Evolutionary conservation across 2,113 vertebrate genomes (phyloP), one percentile per base, ranked within the genome.

Genomic region (Podiceps cristatus): DNA sequence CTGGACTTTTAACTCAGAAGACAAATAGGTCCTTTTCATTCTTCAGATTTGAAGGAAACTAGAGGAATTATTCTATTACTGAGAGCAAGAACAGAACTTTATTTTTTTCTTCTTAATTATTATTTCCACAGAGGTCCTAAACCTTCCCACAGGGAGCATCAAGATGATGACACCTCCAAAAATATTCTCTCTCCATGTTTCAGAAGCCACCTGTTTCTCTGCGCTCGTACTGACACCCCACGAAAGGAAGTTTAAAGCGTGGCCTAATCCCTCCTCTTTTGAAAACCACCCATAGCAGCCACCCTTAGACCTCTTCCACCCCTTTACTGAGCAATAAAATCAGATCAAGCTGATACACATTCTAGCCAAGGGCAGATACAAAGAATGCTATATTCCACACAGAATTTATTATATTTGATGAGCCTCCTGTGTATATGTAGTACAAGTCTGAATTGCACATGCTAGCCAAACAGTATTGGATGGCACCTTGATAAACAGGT

Each of bases 201-300:
- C 40, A 73, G 35, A 88, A 78, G 37, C 7, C 23, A 60, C 49
- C 71, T 35, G 16, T 24, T 92, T 62, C 74, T 63, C 62, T 52
- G 49, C 33, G 40, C 16, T 73, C 40, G n/a, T 3, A 53, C 6
- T 13, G 18, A 40, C 15, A n/a, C 6, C 9, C 15, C 33, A 55
- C 0, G 0, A 42, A 68, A 4, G 19, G 18, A 86, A 25, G 67
- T 7, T 29, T 25, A 1, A 83, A 60, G 19, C 4, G 4, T 9
- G 6, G 11, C 37, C 42, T 49, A 37, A 86, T 25, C 29, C 25
- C n/a, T 74, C n/a, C 45, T 47, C 40, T 80, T 45, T 27, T 60
- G 23, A 86, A 60, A 81, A 29, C 10, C 44, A 86, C 6, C 9
- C 47, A 66, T 0, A 47, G 44, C 11, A 24, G 10, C 72, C 5